phyloP scores from a whole-genome alignment of 1,140 invertebrate genomes.

The Drosophila suzukii region DNA sequence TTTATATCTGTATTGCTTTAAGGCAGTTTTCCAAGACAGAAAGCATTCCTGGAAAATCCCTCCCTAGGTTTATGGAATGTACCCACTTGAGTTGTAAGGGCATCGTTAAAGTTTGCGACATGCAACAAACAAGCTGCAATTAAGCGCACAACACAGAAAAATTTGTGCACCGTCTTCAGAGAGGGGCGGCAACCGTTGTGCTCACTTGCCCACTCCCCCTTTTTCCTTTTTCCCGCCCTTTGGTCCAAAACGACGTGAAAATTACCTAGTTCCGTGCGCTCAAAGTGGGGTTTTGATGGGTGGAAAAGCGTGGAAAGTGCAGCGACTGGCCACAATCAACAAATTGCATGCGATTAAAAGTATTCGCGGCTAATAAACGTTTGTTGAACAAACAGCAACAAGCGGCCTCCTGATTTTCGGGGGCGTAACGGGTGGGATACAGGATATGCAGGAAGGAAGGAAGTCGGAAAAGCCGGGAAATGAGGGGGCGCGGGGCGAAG shows the following conservation, averaged over 20 bases:
- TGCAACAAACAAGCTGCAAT: constrained; percentile 77
- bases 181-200: constrained; percentile 26
- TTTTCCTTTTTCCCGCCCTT: not conserved
- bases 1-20: not conserved
- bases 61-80: not conserved
- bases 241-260: constrained; percentile 64
- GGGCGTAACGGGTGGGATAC: constrained; percentile 33
- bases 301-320: constrained; percentile 31
- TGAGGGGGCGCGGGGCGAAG: not conserved
- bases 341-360: constrained; percentile 79
- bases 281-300: constrained; percentile 12
- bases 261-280: constrained; percentile 75
- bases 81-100: constrained; percentile 22
- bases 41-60: not conserved
- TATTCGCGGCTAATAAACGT: constrained; percentile 79
- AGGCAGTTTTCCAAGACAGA: not conserved
- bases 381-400: constrained; percentile 72
- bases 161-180: constrained; percentile 35
- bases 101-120: constrained; percentile 68
- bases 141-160: constrained; percentile 58
- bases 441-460: constrained; percentile 59
- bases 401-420: constrained; percentile 29
- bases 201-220: constrained; percentile 16
- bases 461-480: constrained; percentile 36
- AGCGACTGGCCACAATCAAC: constrained; percentile 49